Base-by-base conservation (phyloP, 2,797 vertebrate species). In the Capromys pilorides region DNA sequence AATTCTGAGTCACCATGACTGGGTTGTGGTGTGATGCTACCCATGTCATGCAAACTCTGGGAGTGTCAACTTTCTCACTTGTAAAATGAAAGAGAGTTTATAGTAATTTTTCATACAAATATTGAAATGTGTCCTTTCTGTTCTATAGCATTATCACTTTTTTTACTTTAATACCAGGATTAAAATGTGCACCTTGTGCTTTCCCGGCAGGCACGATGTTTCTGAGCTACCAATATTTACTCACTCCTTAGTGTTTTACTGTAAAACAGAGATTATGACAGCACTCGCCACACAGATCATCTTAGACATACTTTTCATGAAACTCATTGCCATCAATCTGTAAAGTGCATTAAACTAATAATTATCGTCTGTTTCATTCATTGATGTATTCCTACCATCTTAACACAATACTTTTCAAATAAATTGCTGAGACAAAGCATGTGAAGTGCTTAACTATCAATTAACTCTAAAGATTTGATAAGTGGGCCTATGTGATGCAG, bases 331-430 rank as follows among this genome's bases (percentile, higher is more conserved):
- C 11, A 45, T 93, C n/a, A 79, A 67, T 39, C 5, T 75, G 2
- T 39, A 89, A 73, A 7, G 1, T n/a, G 16, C 2, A 84, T n/a
- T 62, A 51, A 0, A 41, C 5, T 45, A 85, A 51, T 69, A 51
- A 87, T 24, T 88, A 28, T 8, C 90, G 8, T 73, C 67, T 51
- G 3, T 75, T 94, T 91, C 71, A 78, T 69, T 88, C 83, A 94
- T 8, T 91, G 41, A 57, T 45, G 6, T 26, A 82, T 54, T 26
- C 7, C 18, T 95, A 84, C 28, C 33, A 87, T n/a, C 18, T 81
- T 89, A 86, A 89, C 26, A 80, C 8, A 86, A n/a, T 73, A 82
- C 67, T 93, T 90, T 61, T 79, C 31, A 95, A 78, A 89, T 85
- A 4, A 86, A 92, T 80, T 41, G 49, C 54, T 83, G 13, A 79